A percentile compares a stretch with the other conserved stretches of the same genome.
Evolutionary conservation across 2,888 invertebrate genomes (phyloP).

Genomic region (Lepeophtheirus nordmannii): DNA sequence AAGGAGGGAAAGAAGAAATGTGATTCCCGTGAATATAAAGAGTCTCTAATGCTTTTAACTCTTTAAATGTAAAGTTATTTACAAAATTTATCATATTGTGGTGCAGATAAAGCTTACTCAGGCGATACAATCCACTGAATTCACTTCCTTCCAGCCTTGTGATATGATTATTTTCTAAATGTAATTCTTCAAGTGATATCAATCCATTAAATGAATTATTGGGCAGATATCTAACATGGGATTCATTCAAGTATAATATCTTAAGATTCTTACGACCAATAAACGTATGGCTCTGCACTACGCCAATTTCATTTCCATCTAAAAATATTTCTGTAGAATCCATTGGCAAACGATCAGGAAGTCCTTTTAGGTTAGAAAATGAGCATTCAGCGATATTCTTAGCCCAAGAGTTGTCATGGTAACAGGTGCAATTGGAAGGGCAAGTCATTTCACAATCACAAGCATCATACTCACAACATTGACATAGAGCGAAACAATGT

Average conservation of each 20-base stretch:
- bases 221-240: constrained; percentile 58
- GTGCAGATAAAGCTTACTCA: constrained; percentile 71
- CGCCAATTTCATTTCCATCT: constrained; percentile 62
- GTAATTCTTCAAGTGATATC: constrained; percentile 54
- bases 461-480: constrained; percentile 77
- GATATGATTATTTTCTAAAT: constrained; percentile 57
- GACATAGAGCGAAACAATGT: constrained; percentile 70
- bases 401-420: constrained; percentile 70
- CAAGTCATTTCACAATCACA: constrained; percentile 87
- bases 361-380: constrained; percentile 35
- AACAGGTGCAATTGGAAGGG: constrained; percentile 70
- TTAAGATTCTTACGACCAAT: constrained; percentile 64
- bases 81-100: constrained; percentile 66
- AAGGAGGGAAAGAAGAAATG: constrained; percentile 49
- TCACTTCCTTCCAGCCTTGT: constrained; percentile 56
- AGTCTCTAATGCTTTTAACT: constrained; percentile 63
- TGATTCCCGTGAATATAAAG: constrained; percentile 68
- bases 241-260: constrained; percentile 57
- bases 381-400: constrained; percentile 73
- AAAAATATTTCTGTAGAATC: constrained; percentile 73
- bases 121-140: constrained; percentile 57
- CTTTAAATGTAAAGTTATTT: constrained; percentile 67
- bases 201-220: constrained; percentile 72
- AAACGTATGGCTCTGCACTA: constrained; percentile 63
- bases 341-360: constrained; percentile 73